Base-by-base conservation (phyloP, 2,888 invertebrate species). In the Caradrina clavipalpis region DNA sequence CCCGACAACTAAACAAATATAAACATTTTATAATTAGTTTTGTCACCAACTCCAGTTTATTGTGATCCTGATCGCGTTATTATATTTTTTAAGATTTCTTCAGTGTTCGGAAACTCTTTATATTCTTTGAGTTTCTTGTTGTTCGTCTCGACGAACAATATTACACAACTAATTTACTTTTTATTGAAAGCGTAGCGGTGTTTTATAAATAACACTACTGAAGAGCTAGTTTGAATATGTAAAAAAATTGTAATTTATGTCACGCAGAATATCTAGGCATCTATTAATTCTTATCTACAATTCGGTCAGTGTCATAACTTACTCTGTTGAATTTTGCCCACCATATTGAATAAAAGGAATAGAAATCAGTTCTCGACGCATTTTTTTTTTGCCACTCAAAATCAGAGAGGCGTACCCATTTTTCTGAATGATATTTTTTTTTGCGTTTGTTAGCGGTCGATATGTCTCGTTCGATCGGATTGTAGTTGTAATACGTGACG, bases 1-100 rank as follows among this genome's bases (percentile, higher is more conserved):
- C 98, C 91, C 98, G 97, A 97, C 98, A 98, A 97, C 98, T 96
- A 86, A 78, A 85, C 82, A 89, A 91, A 76, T 78, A 83, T 76
- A 83, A 85, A 86, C 73, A 80, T 75, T 81, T 76, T 67, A 78
- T 56, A 71, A 78, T 82, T 73, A 69, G 69, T 66, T 63, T 74
- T 19, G 31, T 51, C 19, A 47, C 57, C 26, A 59, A 57, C 50
- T 64, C 13, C 21, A 45, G 26, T 39, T 64, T 68, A 57, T 42
- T 56, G 53, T 66, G 56, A 64, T 67, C n/a, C 51, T 49, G 51
- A 69, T 65, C 35, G 60, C 35, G 51, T 56, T 45, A 67, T 51
- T 49, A 19, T 59, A 50, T 60, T 64, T 66, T 26, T 47, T 31
- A 64, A 47, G 19, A 63, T 63, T 55, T 69, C 11, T 45, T 55